Conservation (phyloP, 2,888 invertebrate genomes). For the Odontocolon sp. region DNA sequence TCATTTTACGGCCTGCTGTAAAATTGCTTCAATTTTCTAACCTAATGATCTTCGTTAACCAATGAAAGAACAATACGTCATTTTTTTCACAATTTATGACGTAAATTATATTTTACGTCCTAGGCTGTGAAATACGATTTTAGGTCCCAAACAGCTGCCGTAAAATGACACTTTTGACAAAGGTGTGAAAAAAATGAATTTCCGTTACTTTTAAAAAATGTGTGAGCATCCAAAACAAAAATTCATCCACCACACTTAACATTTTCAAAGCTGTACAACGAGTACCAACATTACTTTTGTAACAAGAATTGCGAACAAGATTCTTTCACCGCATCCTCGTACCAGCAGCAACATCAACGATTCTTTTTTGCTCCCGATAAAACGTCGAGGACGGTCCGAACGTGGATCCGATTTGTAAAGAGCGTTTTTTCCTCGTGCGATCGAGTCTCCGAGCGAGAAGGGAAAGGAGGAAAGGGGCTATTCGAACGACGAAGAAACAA, state of each 20-base stretch:
- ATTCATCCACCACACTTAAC: not conserved
- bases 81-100: too few relatives aligned
- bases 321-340: slow-evolving; percentile 9
- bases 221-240: not conserved
- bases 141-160: not conserved
- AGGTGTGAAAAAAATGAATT: not conserved
- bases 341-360: not conserved
- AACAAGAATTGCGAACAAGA: not conserved
- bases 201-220: too few relatives aligned
- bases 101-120: too few relatives aligned
- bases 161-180: not conserved
- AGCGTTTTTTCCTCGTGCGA: slow-evolving; percentile 33
- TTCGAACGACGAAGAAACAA: slow-evolving; percentile 12
- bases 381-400: slow-evolving; percentile 39
- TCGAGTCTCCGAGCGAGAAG: slow-evolving; percentile 10
- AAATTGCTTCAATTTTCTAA: too few relatives aligned
- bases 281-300: not conserved
- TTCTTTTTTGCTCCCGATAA: slow-evolving; percentile 28
- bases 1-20: too few relatives aligned
- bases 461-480: slow-evolving; percentile 6
- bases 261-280: not conserved
- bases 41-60: too few relatives aligned
- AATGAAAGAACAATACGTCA: too few relatives aligned
- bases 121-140: too few relatives aligned
- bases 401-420: slow-evolving; percentile 62